Base-by-base conservation (phyloP, 1,140 invertebrate genomes). In the Listronotus oregonensis region DNA sequence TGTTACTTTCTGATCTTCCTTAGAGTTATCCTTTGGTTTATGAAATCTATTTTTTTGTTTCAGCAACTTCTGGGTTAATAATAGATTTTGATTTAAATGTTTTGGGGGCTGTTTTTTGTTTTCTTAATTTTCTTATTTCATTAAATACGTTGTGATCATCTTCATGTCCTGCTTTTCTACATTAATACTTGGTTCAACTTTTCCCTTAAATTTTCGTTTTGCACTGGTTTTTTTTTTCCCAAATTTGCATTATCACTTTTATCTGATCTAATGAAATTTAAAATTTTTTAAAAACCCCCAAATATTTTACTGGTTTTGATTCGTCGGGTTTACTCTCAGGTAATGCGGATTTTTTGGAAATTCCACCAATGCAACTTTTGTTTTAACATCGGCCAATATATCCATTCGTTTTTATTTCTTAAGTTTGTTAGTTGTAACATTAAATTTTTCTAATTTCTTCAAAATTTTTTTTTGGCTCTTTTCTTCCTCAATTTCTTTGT, bases 381-480 rank as follows among this genome's bases (percentile, higher is more conserved):
- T 15, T 21, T 49, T 21, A 9, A 49, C 46, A 27, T 55, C 15
- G 7, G 44, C n/a, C 18, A 67, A 14, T 14, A 64, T 47, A 44
- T 68, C 40, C n/a, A 39, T 40, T 50, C 70, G 73, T 71, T 74
- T 56, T 55, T 68, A 46, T 60, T 70, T 44, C 73, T 63, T 44
- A 75, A 56, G 3, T 40, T 69, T 39, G 43, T 65, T 40, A 73
- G 52, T 66, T 75, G 73, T 21, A 70, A 43, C 54, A 67, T 71
- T 18, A 73, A 42, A 58, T 66, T 65, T 46, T 72, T 59, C 71
- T 50, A 55, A 73, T 67, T 32, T 72, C 59, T 66, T 73, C 71
- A 21, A 49, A 44, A 65, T 27, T 57, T 11, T n/a, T n/a, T 56
- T 18, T 51, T 57, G 42, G n/a, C 42, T 47, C 31, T 57, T 17